Evolutionary conservation across 2,888 invertebrate species (phyloP).

Genomic region (Leucophora obtusa): DNA sequence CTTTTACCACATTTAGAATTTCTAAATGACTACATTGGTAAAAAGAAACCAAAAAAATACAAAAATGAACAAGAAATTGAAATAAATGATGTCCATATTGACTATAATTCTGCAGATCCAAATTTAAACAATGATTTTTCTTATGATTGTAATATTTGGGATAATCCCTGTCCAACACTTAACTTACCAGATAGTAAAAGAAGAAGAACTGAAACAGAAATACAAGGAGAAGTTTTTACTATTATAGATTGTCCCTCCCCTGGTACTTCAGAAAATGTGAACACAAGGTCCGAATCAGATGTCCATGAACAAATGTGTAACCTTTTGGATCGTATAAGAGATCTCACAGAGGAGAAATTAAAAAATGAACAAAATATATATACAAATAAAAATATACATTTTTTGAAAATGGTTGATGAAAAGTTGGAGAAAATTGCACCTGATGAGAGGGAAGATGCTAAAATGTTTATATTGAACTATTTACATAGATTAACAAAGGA

Average conservation of each 20-base stretch:
- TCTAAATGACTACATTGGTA: not conserved
- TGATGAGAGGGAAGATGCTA: not conserved
- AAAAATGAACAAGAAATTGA: not conserved
- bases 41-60: not conserved
- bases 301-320: not conserved
- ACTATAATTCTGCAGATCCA: not conserved
- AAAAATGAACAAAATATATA: not conserved
- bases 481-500: not conserved
- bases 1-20: not conserved
- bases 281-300: not conserved
- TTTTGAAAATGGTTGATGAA: conserved; percentile 3
- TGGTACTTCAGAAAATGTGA: not conserved
- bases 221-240: not conserved
- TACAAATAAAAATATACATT: not conserved
- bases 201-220: not conserved
- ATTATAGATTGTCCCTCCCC: not conserved
- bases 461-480: conserved; percentile 2
- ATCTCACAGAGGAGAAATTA: not conserved
- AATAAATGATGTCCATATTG: not conserved
- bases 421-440: not conserved
- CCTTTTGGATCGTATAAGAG: not conserved
- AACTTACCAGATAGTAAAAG: not conserved
- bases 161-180: not conserved
- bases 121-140: not conserved
- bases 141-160: not conserved